A percentile compares a stretch with the other conserved stretches of the same genome.
phyloP scores from a whole-genome alignment of 2,888 invertebrate species.

The Anaspis maculata region DNA sequence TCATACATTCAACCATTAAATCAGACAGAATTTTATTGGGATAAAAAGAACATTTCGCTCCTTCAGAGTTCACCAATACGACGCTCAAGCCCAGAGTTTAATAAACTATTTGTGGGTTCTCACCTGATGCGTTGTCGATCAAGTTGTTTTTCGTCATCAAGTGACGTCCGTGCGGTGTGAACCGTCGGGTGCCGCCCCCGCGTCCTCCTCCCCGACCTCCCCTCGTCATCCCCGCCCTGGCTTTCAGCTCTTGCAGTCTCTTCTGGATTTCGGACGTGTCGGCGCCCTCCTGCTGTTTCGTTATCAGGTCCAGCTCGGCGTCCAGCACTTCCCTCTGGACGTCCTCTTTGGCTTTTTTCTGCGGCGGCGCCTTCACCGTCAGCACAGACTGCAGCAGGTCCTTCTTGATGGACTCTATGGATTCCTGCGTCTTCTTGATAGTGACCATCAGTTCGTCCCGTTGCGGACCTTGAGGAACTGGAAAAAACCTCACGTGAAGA shows the following conservation, averaged over 20 bases:
- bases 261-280: constrained; percentile 77
- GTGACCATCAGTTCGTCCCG: constrained; percentile 68
- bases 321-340: constrained; percentile 85
- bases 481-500: constrained; percentile 27
- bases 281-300: constrained; percentile 79
- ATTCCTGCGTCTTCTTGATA: constrained; percentile 73
- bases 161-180: constrained; percentile 32
- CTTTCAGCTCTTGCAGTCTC: constrained; percentile 64
- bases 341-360: constrained; percentile 53
- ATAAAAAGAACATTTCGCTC: not conserved
- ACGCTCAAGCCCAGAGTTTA: no score
- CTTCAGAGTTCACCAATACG: no score
- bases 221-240: constrained; percentile 36
- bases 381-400: constrained; percentile 44
- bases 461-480: constrained; percentile 60
- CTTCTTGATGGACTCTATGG: constrained; percentile 69
- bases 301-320: constrained; percentile 83
- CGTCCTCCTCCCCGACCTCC: constrained; percentile 25
- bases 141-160: constrained; percentile 38
- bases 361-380: constrained; percentile 36
- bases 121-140: no score
- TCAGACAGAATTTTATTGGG: not conserved
- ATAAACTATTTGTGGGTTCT: no score
- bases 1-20: constrained; percentile 1
- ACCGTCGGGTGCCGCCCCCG: constrained; percentile 28